Evolutionary conservation across 2,797 vertebrate species (phyloP), one percentile per base, ranked within the genome.

Genomic region (Sebastes cheni): DNA sequence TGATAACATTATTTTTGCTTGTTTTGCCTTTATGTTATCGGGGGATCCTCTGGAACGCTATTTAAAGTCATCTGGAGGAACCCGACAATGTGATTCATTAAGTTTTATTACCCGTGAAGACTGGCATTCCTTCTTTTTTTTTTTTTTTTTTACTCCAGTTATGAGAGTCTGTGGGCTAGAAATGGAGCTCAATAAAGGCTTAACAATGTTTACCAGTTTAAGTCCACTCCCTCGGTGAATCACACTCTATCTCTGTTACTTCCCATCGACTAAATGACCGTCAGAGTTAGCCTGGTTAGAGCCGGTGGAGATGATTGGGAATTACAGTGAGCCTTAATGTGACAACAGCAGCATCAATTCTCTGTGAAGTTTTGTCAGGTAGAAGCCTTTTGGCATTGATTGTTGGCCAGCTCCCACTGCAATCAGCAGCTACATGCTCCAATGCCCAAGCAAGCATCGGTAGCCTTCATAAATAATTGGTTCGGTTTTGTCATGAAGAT

Each of bases 191-290:
- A 83, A 72, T 89, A 83, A 89, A 73, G 69, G 55, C 79, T 77
- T 86, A 84, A 91, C 90, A 72, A 77, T 65, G 75, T 92, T 90
- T 89, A 80, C 80, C 68, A 80, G 67, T 76, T 85, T 78, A 81
- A 79, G 77, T 90, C 82, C 79, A 83, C 84, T 81, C 56, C 82
- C 77, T 77, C 23, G 36, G 65, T 29, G 68, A 83, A 64, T 70
- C 46, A 30, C 67, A 25, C 83, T 92, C 79, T 18, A 61, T 90
- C 76, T 83, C 54, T 79, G 84, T 85, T 73, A 75, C 86, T 84
- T 61, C 50, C 23, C 67, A 87, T 91, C 29, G 79, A 90, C 83
- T 79, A 85, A 89, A 79, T 72, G 80, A 58, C 77, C 16, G n/a
- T 84, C 81, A 67, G 75, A 61, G 56, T 77, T 75, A 56, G 73